These are phyloP conservation scores for Oscheius sp. DNA, from an alignment of 2,888 invertebrate species.

Conservation along the genomic window DNA sequence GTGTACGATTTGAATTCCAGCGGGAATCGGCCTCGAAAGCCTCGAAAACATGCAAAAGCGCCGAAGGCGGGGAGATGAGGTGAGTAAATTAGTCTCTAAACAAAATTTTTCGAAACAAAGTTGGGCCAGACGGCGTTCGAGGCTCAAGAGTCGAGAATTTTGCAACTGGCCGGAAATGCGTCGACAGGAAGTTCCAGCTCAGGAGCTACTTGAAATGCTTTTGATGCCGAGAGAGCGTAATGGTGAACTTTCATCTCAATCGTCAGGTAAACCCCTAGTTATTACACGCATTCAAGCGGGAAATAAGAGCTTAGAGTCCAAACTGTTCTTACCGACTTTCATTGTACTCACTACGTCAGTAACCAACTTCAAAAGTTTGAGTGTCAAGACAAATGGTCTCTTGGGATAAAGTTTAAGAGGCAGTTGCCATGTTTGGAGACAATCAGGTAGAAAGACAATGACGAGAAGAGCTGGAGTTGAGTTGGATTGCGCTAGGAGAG, in stretches of 20 bases:
- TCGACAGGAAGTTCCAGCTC: slow-evolving; percentile 21
- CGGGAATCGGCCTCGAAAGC: slow-evolving; percentile 6
- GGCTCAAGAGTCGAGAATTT: not conserved
- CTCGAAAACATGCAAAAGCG: slow-evolving; percentile 27
- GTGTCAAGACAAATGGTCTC: too few relatives aligned
- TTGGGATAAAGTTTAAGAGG: too few relatives aligned
- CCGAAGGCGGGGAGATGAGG: not conserved
- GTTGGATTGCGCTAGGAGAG: slow-evolving; percentile 4
- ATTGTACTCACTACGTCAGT: too few relatives aligned
- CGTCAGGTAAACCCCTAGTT: not conserved
- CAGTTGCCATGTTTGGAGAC: too few relatives aligned
- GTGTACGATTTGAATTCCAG: slow-evolving; percentile 30
- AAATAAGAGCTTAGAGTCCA: not conserved
- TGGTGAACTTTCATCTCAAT: too few relatives aligned
- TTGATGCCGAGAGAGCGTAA: too few relatives aligned
- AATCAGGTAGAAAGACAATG: not conserved
- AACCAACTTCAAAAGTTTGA: not conserved
- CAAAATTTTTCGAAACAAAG: too few relatives aligned
- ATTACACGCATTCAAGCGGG: slow-evolving; percentile 21
- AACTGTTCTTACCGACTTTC: too few relatives aligned
- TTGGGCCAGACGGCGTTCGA: not conserved
- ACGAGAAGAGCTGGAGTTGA: not conserved
- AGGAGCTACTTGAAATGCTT: not conserved
- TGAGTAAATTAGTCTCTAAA: not conserved
- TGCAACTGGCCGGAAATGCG: slow-evolving; percentile 26